These are phyloP conservation scores for Megathymus violae DNA, from an alignment of 1,140 invertebrate genomes.

Conservation along the genomic window DNA sequence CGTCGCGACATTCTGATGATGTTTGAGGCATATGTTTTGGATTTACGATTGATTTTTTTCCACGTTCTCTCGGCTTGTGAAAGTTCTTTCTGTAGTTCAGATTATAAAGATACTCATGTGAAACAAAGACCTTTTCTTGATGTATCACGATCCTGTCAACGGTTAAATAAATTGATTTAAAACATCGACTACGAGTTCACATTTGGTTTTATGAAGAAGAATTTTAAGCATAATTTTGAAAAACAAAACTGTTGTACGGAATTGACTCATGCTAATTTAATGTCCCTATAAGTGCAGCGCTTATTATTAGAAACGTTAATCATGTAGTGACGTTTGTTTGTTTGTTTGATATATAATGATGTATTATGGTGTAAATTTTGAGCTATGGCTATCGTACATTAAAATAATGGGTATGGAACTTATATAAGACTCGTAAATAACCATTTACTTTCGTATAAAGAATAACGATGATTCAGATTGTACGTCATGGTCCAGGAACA, in stretches of 20 bases:
- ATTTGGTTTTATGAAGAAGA: too few species aligned
- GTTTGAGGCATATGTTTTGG: slow-evolving; percentile 15
- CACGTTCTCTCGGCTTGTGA: slow-evolving; percentile 13
- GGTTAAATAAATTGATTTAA: too few species aligned
- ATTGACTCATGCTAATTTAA: too few species aligned
- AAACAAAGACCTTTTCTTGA: not conserved
- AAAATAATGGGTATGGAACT: not conserved
- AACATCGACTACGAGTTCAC: too few species aligned
- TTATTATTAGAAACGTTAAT: too few species aligned
- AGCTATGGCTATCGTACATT: not conserved
- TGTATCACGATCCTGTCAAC: not conserved
- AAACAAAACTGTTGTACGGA: too few species aligned
- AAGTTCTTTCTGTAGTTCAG: slow-evolving; percentile 2
- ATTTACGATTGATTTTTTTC: slow-evolving; percentile 20
- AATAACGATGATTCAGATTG: slow-evolving; percentile 20
- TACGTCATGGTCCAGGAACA: slow-evolving; percentile 30
- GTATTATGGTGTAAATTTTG: too few species aligned
- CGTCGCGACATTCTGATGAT: slow-evolving; percentile 24
- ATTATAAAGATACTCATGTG: not conserved
- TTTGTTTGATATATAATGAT: too few species aligned
- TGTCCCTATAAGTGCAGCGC: too few species aligned
- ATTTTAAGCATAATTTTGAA: too few species aligned
- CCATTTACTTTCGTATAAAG: not conserved
- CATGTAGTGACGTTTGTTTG: too few species aligned
- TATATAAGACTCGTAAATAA: not conserved